phyloP scores from a whole-genome alignment of 2,113 vertebrate genomes.

The Gnathonemus echidnorhynchus region DNA sequence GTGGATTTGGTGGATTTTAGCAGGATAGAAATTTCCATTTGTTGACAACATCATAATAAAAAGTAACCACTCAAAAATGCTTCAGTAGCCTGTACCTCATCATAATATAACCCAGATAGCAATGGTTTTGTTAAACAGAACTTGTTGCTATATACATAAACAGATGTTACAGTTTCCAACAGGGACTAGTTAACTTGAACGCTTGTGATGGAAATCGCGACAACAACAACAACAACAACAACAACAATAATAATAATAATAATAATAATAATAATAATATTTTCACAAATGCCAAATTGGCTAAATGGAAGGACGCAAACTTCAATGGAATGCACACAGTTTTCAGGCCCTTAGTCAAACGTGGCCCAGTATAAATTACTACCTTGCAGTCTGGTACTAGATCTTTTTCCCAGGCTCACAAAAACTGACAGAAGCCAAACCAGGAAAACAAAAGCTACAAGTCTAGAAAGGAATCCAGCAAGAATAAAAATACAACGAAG shows the following conservation, averaged over 20 bases:
- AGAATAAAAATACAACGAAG: slow-evolving; percentile 21
- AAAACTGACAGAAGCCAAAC: slow-evolving; percentile 85
- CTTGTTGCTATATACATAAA: not conserved
- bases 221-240: not conserved
- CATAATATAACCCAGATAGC: not conserved
- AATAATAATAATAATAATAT: not conserved
- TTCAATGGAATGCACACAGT: not conserved
- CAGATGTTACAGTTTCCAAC: not conserved
- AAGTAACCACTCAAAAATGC: not conserved
- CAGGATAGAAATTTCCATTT: not conserved
- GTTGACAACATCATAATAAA: not conserved
- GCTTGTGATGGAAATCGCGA: not conserved
- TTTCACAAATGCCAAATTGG: not conserved
- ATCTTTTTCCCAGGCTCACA: slow-evolving; percentile 57
- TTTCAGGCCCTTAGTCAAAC: not conserved
- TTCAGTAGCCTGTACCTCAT: not conserved
- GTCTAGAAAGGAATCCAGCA: slow-evolving; percentile 28
- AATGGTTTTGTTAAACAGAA: not conserved
- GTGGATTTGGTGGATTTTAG: not conserved
- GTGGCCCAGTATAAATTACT: slow-evolving; percentile 16
- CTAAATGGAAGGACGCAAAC: not conserved
- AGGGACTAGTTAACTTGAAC: not conserved
- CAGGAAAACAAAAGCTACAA: slow-evolving; percentile 75
- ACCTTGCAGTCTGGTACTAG: slow-evolving; percentile 73
- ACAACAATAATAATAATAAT: not conserved